phyloP scores from a whole-genome alignment of 2,113 vertebrate genomes.

The Protomyctophum bolini region DNA sequence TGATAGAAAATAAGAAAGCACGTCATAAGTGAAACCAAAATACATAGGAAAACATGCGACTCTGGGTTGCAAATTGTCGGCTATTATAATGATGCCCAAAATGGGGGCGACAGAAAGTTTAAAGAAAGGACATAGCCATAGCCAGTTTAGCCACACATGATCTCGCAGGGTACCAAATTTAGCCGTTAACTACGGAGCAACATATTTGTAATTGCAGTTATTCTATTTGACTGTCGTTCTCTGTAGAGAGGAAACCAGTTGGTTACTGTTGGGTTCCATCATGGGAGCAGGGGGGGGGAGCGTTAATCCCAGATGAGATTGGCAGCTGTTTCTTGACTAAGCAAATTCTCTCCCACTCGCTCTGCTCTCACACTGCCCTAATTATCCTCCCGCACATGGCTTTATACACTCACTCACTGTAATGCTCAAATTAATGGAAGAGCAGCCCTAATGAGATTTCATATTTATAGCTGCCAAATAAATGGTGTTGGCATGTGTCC shows the following conservation, averaged over 20 bases:
- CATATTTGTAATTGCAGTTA: slow-evolving; percentile 53
- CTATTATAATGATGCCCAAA: no score
- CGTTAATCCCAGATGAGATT: slow-evolving; percentile 82
- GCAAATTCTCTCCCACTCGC: slow-evolving; percentile 75
- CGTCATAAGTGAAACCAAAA: no score
- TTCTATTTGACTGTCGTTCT: slow-evolving; percentile 64
- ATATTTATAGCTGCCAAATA: slow-evolving; percentile 81
- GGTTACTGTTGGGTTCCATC: slow-evolving; percentile 58
- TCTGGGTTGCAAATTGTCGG: no score
- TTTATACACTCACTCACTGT: slow-evolving; percentile 74
- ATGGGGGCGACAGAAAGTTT: no score
- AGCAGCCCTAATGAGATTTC: slow-evolving; percentile 79
- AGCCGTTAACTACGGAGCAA: slow-evolving; percentile 48
- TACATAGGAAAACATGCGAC: no score
- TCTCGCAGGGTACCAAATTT: slow-evolving; percentile 43
- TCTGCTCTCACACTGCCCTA: slow-evolving; percentile 74
- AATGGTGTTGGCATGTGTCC: slow-evolving; percentile 81
- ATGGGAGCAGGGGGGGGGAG: slow-evolving; percentile 62
- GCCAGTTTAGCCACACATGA: slow-evolving; percentile 14
- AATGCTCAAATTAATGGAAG: slow-evolving; percentile 79
- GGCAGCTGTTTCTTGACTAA: slow-evolving; percentile 83
- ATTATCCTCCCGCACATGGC: slow-evolving; percentile 77
- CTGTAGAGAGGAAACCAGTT: slow-evolving; percentile 57
- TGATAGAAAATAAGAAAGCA: no score
- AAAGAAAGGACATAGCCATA: slow-evolving; percentile 15